Percentiles rank a stretch among this genome's conserved stretches.
These are phyloP conservation scores for Drosophila rufa DNA, from an alignment of 1,140 invertebrate species.

Conservation along the genomic window DNA sequence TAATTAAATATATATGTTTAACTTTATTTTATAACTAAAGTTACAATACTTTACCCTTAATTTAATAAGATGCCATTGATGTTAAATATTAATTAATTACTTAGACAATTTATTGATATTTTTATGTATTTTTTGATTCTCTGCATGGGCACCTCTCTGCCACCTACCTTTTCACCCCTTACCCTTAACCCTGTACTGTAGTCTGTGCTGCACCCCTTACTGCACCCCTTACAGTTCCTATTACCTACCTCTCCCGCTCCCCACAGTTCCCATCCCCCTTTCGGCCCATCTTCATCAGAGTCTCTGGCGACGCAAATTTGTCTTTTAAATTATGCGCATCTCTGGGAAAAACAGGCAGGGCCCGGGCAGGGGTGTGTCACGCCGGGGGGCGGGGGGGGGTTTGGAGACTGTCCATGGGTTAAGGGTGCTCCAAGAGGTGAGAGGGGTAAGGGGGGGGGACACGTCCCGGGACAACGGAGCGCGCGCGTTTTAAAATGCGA, in stretches of 20 bases:
- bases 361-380: not conserved
- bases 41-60: no score
- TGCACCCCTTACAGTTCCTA: not conserved
- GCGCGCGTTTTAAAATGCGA: slow-evolving; percentile 77
- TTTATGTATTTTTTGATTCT: not conserved
- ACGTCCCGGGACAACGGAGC: slow-evolving; percentile 55
- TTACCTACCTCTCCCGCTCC: not conserved
- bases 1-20: no score
- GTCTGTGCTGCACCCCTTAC: not conserved
- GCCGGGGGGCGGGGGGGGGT: not conserved
- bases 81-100: no score
- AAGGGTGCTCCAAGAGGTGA: not conserved
- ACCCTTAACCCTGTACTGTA: not conserved
- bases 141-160: not conserved
- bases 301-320: slow-evolving; percentile 60
- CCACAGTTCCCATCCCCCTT: not conserved
- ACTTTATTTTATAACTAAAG: no score
- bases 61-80: no score
- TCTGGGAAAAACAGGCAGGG: slow-evolving; percentile 32
- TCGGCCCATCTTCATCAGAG: slow-evolving; percentile 16
- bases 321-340: slow-evolving; percentile 79
- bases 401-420: slow-evolving; percentile 11
- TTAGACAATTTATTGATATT: not conserved
- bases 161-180: not conserved
- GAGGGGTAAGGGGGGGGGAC: slow-evolving; percentile 7